Evolutionary conservation across 1,140 invertebrate species (phyloP).

Genomic region (Idris sp.): DNA sequence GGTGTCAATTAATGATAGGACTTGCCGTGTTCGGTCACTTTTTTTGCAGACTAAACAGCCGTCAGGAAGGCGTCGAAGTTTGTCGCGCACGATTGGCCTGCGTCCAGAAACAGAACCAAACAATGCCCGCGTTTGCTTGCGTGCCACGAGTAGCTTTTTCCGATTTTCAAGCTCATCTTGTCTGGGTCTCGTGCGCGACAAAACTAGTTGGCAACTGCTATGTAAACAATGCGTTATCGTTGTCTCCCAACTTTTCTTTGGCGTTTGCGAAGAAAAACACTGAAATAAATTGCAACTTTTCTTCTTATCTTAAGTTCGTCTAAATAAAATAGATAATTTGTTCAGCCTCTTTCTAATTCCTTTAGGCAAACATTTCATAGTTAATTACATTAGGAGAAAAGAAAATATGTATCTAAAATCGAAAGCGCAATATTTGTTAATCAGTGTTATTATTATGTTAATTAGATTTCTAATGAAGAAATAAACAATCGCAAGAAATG

Average conservation of each 20-base stretch:
- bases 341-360: no score
- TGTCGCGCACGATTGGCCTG: conserved; percentile 39
- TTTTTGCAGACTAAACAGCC: conserved; percentile 38
- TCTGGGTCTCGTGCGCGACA: conserved; percentile 51
- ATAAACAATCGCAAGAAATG: no score
- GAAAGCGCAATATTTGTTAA: no score
- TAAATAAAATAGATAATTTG: no score
- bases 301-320: no score
- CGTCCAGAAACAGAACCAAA: conserved; percentile 29
- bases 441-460: no score
- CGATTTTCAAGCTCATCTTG: conserved; percentile 15
- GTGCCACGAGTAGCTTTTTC: conserved; percentile 19
- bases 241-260: background rate
- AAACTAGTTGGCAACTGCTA: conserved; percentile 61
- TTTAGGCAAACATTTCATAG: no score
- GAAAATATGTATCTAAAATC: no score
- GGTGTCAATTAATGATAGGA: conserved; percentile 48
- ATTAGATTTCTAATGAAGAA: no score
- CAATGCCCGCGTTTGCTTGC: conserved; percentile 52
- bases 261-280: no score
- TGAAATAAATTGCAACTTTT: no score
- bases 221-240: conserved; percentile 38
- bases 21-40: conserved; percentile 38
- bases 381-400: no score
- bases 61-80: conserved; percentile 51